A percentile compares a stretch with the other conserved stretches of the same genome.
Conservation (phyloP, 35 echinoderm and acorn worm genomes). For the Heliocidaris erythrogramma region DNA sequence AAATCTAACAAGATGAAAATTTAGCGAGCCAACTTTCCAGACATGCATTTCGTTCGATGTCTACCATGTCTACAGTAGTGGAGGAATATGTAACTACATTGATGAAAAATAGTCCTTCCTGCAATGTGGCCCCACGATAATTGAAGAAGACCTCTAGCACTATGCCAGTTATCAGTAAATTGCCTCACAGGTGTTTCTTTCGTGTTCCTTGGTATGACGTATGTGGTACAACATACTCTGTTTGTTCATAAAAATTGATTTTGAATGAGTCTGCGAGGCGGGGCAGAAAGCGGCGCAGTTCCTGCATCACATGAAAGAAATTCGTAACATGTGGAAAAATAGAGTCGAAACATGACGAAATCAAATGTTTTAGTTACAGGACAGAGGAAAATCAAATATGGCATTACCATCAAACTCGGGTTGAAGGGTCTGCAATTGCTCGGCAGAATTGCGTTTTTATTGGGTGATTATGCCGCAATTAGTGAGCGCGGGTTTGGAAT, state of each 20-base stretch:
- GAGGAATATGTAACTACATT: neutral
- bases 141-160: neutral
- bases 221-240: neutral
- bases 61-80: no score
- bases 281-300: neutral
- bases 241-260: neutral
- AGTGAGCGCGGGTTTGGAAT: neutral
- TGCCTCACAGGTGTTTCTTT: neutral
- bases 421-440: constrained; percentile 10
- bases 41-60: no score
- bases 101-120: neutral
- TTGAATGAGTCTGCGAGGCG: neutral
- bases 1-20: no score
- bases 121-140: neutral
- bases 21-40: no score
- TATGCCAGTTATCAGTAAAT: neutral
- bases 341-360: neutral
- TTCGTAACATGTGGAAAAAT: neutral
- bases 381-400: neutral
- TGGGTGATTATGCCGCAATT: constrained; percentile 10
- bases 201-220: neutral
- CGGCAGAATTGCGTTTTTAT: constrained; percentile 16
- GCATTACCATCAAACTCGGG: neutral
- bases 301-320: neutral
- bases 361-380: neutral